Percentiles rank a stretch among this genome's conserved stretches.
Evolutionary conservation across 2,797 vertebrate species (phyloP).

Genomic region (Enteromius trimaculatus): DNA sequence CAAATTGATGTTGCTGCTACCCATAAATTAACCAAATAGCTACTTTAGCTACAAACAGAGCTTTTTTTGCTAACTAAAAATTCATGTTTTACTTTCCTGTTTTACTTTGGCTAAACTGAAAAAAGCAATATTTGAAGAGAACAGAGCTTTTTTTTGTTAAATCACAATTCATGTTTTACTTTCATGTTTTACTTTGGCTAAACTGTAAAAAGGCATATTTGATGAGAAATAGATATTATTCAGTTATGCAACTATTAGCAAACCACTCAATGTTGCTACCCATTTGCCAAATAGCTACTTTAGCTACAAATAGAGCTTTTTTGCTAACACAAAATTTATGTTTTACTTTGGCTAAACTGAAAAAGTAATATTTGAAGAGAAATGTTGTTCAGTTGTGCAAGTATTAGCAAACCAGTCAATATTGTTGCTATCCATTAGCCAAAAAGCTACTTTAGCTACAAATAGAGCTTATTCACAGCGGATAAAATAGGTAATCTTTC

Average conservation of each 20-base stretch:
- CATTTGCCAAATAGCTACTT: neutral
- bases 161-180: neutral
- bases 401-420: neutral
- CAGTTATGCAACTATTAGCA: neutral
- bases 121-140: neutral
- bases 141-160: neutral
- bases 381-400: neutral
- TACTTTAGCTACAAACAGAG: neutral
- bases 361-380: neutral
- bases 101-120: neutral
- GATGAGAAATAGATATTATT: neutral
- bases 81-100: no score
- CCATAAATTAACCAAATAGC: neutral
- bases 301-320: no score
- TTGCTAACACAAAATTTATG: no score
- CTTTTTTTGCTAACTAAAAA: no score
- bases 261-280: neutral
- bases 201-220: slow-evolving; percentile 6
- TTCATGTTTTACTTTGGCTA: slow-evolving; percentile 11
- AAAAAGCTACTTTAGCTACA: neutral
- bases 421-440: neutral
- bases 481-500: neutral
- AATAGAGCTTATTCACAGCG: neutral
- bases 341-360: neutral
- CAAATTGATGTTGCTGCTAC: neutral